Percentiles rank a stretch among this genome's conserved stretches.
These are phyloP conservation scores for Drosophila nigromelanica DNA, from an alignment of 1,140 invertebrate genomes.

Conservation along the genomic window DNA sequence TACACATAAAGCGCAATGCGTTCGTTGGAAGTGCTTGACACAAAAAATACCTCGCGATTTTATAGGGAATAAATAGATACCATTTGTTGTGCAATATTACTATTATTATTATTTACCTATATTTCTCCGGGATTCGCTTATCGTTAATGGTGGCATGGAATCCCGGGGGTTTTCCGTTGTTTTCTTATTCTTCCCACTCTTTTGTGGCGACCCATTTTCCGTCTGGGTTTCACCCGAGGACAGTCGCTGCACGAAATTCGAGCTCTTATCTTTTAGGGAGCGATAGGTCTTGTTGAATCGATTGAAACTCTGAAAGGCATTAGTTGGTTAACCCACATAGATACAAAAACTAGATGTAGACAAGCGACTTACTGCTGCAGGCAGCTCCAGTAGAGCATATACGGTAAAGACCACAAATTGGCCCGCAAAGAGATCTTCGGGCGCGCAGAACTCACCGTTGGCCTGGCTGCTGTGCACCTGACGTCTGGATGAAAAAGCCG, in stretches of 20 bases:
- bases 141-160: constrained; percentile 71
- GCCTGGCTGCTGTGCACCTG: constrained; percentile 30
- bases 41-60: neutral
- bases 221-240: constrained; percentile 42
- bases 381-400: constrained; percentile 88
- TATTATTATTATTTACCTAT: constrained; percentile 53
- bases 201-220: constrained; percentile 40
- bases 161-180: constrained; percentile 58
- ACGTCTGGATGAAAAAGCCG: constrained; percentile 42
- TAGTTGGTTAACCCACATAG: constrained; percentile 27
- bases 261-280: constrained; percentile 71
- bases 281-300: constrained; percentile 82
- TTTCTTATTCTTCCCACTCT: constrained; percentile 57
- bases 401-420: constrained; percentile 90
- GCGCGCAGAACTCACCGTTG: constrained; percentile 41
- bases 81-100: neutral
- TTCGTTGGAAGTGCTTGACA: too few relatives aligned
- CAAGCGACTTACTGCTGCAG: constrained; percentile 63
- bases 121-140: constrained; percentile 78
- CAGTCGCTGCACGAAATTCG: constrained; percentile 69
- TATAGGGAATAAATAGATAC: too few relatives aligned
- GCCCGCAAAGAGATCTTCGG: constrained; percentile 86
- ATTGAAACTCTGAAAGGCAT: constrained; percentile 72
- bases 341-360: neutral
- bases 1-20: too few relatives aligned